Base-by-base conservation (phyloP, 2,113 vertebrate genomes). In the Murina feae region DNA sequence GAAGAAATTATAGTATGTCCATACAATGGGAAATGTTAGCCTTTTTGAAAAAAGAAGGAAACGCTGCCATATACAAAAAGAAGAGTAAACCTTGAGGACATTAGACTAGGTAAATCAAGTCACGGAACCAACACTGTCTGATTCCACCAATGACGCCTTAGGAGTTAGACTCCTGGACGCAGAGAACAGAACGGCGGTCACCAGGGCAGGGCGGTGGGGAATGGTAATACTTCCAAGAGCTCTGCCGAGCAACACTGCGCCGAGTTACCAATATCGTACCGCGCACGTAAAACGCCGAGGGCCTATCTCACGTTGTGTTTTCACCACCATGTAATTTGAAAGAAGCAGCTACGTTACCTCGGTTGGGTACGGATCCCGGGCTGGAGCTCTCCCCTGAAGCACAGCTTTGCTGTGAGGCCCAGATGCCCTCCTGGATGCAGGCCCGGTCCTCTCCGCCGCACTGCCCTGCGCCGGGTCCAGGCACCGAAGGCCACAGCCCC, bases 381-480 rank as follows among this genome's bases (percentile, higher is more conserved):
- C 78, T 93, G 98, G 9, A 99, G 98, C 63, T 99, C 96, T 92
- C 99, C 99, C 89, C 97, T 97, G 97, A 99, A 98, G 97, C 98
- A 98, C 5, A 94, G 6, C 98, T 99, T 82, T 99, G 97, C 74
- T 99, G 97, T 83, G 99, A 98, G 0, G 99, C 99, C 0, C 99
- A 99, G 72, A 99, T 98, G 0, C 99, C 99, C 96, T 99, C 98
- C 7, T 99, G 99, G 96, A 99, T 99, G 0, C 98, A 98, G 97
- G 99, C 99, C 99, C 99, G 99, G 71, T 99, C 0, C 98, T 6
- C 99, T 99, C 97, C n/a, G n/a, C n/a, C n/a, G n/a, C n/a, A n/a
- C n/a, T n/a, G n/a, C n/a, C n/a, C n/a, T n/a, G n/a, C n/a, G n/a
- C n/a, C n/a, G n/a, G n/a, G n/a, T n/a, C n/a, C n/a, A n/a, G n/a